Base-by-base conservation (phyloP, 1,140 invertebrate genomes). In the Acromyrmex charruanus region DNA sequence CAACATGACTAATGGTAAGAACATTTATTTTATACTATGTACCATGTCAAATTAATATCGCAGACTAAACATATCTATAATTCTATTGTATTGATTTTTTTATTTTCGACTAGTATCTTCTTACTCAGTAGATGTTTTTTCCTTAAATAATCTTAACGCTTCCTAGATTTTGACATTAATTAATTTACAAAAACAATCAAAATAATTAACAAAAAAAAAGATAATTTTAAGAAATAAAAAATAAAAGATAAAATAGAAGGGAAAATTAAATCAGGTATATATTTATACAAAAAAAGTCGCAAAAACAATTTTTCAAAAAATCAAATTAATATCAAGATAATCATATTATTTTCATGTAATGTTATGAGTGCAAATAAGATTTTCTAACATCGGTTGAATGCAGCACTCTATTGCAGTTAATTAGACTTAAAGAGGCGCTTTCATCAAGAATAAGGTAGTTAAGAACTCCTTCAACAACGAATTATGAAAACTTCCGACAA, bases 381-480 rank as follows among this genome's bases (percentile, higher is more conserved):
- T 75, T 74, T 75, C 53, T 61, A 61, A 61, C 14, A 10, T 35
- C 16, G 39, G 49, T 21, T 85, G 85, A 90, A 89, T 89, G 85
- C 72, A 79, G 53, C 63, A 44, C 77, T 77, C 81, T 77, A 81
- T 77, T 69, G 74, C 63, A 55, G 79, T 21, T 90, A 90, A 90
- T 90, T 90, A 90, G 28, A 71, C 69, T 71, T 81, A 88, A 90
- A 89, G 80, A 90, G 89, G 68, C 25, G 80, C 81, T 85, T 88
- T 88, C 88, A 77, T 85, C 77, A 44, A 86, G 66, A 69, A 58
- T 87, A 53, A 90, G 66, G 53, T 58, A 14, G 35, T 88, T 75
- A 88, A 90, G 89, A 90, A 87, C 69, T 77, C 53, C 86, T 80
- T 66, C 63, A 85, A 69, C 25, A 72, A 59, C 63, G 69, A 79